A percentile compares a stretch with the other conserved stretches of the same genome.
Conservation (phyloP, 2,888 invertebrate genomes). For the Acheta domesticus region DNA sequence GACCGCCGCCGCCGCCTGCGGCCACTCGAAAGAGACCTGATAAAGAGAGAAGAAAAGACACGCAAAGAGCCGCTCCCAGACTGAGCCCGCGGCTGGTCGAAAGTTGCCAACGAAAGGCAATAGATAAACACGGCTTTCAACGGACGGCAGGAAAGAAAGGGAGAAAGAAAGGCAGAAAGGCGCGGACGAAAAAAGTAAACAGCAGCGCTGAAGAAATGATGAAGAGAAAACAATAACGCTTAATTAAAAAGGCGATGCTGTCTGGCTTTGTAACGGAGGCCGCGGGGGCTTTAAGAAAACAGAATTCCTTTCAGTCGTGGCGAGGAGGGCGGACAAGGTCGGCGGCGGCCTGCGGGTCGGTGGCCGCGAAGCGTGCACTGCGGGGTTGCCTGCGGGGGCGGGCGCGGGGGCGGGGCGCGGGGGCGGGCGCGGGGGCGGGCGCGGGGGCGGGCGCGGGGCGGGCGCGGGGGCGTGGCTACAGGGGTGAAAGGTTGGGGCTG, state of each 20-base stretch:
- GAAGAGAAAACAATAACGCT: constrained; percentile 18
- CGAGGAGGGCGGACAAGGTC: background rate
- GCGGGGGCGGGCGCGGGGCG: too few relatives aligned
- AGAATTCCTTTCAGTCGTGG: background rate
- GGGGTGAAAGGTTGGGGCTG: too few relatives aligned
- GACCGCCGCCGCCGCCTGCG: background rate
- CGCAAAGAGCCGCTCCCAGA: background rate
- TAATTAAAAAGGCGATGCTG: constrained; percentile 18
- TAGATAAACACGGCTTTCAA: background rate
- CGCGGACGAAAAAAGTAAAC: background rate
- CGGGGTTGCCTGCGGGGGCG: too few relatives aligned
- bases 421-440: too few relatives aligned
- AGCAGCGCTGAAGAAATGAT: background rate
- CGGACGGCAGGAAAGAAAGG: background rate
- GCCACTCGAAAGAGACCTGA: background rate
- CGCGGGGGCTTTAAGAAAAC: constrained; percentile 18
- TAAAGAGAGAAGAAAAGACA: background rate
- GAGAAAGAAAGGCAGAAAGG: background rate
- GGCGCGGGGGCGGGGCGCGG: too few relatives aligned
- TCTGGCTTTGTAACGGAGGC: constrained; percentile 2
- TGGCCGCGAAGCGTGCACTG: too few relatives aligned
- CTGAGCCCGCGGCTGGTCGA: background rate
- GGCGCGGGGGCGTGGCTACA: too few relatives aligned
- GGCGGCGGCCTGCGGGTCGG: too few relatives aligned
- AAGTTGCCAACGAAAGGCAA: background rate